Base-by-base conservation (phyloP, 2,113 vertebrate genomes). In the Naja naja region DNA sequence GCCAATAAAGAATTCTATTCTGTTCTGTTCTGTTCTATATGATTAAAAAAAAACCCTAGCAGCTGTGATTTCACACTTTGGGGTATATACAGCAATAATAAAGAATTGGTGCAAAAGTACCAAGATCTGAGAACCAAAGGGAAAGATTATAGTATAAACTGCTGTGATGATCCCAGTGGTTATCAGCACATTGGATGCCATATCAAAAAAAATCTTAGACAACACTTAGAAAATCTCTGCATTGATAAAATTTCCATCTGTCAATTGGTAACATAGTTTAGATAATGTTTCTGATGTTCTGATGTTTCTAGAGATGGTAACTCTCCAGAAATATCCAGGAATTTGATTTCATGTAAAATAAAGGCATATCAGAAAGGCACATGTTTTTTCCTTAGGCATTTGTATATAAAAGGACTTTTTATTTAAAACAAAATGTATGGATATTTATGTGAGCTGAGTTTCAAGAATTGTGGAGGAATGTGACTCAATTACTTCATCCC, bases 301-400 rank as follows among this genome's bases (percentile, higher is more conserved):
- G 92, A 89, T 5, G 22, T 30, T 87, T 89, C 90, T 86, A 52
- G 60, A 3, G 0, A 39, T 64, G 88, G 49, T 45, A 90, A 55
- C 45, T 90, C 53, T 56, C 39, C 69, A 89, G 49, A 27, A 89
- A 94, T 89, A 87, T 93, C 12, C 27, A 43, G n/a, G 49, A 91
- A 56, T 39, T 49, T 47, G 3, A 53, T 95, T 54, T 22, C 14
- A 7, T 0, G 0, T 45, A 56, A 45, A 49, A 94, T n/a, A 56
- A 39, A 89, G 18, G 8, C 52, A 89, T 25, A n/a, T 88, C 5
- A 55, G 8, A 55, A 34, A n/a, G 3, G n/a, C n/a, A 43, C 8
- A 58, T n/a, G n/a, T 18, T 55, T 8, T 86, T 30, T 6, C 81
- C 23, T 55, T 85, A 53, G 34, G 39, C 27, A 3, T 85, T 30